phyloP scores from a whole-genome alignment of 2,797 vertebrate species.

The Fistularia commersonii region DNA sequence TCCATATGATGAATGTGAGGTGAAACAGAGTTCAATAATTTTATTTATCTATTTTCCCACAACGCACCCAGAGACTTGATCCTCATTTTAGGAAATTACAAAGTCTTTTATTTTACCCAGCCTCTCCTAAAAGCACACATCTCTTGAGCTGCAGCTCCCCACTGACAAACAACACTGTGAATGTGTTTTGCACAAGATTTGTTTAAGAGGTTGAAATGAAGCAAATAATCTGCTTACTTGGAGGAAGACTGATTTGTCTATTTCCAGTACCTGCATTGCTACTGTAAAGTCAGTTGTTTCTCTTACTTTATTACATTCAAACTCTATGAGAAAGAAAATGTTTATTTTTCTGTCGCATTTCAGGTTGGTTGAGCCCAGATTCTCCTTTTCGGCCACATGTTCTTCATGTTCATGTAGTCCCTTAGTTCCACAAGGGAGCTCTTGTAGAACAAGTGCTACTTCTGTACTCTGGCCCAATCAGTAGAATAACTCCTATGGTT shows the following conservation, averaged over 20 bases:
- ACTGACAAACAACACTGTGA: conserved; percentile 9
- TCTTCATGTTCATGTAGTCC: conserved; percentile 9
- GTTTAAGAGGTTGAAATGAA: conserved; percentile 43
- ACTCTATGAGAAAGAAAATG: no score
- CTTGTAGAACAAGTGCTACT: conserved; percentile 5
- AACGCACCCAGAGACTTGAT: not conserved
- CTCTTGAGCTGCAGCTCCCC: conserved; percentile 11
- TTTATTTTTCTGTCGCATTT: not conserved
- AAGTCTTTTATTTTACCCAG: conserved; percentile 27
- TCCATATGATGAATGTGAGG: no score
- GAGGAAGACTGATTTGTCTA: no score
- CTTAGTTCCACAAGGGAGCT: conserved; percentile 23
- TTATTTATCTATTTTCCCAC: conserved; percentile 10
- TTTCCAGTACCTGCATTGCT: no score
- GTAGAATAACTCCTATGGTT: conserved; percentile 9
- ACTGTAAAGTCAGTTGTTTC: no score
- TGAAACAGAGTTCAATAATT: conserved; percentile 42
- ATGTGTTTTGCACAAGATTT: conserved; percentile 33
- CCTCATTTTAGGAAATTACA: conserved; percentile 39
- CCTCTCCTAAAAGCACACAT: not conserved
- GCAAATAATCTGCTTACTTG: conserved; percentile 28
- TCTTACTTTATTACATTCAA: no score
- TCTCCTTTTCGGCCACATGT: conserved; percentile 18
- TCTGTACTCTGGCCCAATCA: conserved; percentile 9
- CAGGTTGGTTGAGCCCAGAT: conserved; percentile 17